Conservation (phyloP, 1,140 invertebrate species). For the Aphis craccivora region DNA sequence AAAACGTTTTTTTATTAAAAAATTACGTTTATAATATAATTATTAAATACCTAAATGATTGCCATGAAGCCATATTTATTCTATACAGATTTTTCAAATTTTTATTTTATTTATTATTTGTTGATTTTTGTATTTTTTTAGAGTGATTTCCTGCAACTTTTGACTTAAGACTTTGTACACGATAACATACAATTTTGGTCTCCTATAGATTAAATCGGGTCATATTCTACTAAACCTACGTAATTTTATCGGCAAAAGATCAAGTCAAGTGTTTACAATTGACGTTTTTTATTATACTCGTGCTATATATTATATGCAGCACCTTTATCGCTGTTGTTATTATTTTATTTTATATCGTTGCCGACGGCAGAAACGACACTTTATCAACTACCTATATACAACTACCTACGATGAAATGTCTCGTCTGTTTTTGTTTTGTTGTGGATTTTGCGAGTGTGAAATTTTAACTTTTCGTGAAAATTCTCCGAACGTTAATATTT, state of each 20-base stretch:
- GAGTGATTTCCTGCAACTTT: background rate
- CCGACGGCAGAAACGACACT: background rate
- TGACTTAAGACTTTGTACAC: background rate
- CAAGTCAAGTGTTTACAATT: background rate
- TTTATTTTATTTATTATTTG: too few relatives aligned
- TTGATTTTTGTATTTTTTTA: background rate
- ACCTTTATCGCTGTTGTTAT: background rate
- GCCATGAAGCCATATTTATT: background rate
- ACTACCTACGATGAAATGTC: background rate
- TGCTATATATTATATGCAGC: background rate
- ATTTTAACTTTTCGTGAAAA: background rate
- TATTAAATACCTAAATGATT: too few relatives aligned
- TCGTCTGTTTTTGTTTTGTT: background rate
- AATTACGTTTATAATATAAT: background rate
- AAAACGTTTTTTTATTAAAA: background rate
- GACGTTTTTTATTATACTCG: background rate
- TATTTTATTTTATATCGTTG: background rate
- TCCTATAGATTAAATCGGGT: background rate
- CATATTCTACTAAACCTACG: background rate
- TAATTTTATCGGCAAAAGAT: background rate
- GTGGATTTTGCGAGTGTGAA: background rate
- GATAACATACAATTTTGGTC: background rate
- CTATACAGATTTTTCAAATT: background rate
- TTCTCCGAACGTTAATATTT: background rate
- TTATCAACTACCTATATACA: background rate